These are phyloP conservation scores for Aphelocoma coerulescens DNA, from an alignment of 2,113 vertebrate genomes.

Conservation along the genomic window DNA sequence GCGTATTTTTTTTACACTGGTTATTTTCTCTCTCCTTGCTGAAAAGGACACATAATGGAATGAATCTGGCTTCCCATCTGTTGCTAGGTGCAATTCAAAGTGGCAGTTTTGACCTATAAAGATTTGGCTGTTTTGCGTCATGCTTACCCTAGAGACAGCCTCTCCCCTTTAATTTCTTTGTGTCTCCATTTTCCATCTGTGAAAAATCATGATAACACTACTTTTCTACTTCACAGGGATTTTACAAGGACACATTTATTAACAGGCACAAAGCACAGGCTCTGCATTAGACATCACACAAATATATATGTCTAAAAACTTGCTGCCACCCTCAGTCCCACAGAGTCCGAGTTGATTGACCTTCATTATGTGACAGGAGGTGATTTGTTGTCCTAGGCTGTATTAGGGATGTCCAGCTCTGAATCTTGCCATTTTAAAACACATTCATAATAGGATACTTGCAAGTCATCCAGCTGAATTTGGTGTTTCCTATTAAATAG, in stretches of 20 bases:
- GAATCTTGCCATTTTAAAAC: not conserved
- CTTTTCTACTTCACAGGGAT: constrained; percentile 37
- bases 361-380: not conserved
- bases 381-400: not conserved
- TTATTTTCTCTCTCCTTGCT: constrained; percentile 29
- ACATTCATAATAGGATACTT: not conserved
- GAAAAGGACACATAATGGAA: constrained; percentile 57
- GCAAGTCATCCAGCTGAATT: not conserved
- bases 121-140: constrained; percentile 61
- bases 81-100: constrained; percentile 67
- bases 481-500: not conserved
- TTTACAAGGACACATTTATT: constrained; percentile 35
- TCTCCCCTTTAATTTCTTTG: constrained; percentile 56
- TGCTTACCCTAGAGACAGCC: constrained; percentile 56
- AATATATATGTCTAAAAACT: not conserved
- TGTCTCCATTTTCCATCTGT: constrained; percentile 60
- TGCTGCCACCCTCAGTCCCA: not conserved
- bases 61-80: constrained; percentile 65
- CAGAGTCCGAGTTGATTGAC: not conserved
- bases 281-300: not conserved
- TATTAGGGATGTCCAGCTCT: not conserved
- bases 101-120: constrained; percentile 67
- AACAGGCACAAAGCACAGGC: not conserved
- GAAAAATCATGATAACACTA: constrained; percentile 56
- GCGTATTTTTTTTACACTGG: not conserved